phyloP scores from a whole-genome alignment of 2,888 invertebrate genomes.

The Lithophane socia region DNA sequence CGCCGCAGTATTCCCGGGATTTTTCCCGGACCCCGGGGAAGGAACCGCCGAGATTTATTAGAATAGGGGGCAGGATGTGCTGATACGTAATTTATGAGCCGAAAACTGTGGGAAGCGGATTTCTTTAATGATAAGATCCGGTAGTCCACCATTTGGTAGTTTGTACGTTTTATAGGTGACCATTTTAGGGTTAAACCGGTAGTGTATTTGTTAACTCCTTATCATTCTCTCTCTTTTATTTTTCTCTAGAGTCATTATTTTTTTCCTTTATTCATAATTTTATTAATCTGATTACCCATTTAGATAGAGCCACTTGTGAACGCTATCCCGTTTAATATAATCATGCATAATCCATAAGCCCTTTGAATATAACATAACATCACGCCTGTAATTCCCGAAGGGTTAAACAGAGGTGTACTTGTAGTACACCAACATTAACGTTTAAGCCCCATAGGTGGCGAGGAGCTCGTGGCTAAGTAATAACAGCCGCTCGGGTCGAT shows the following conservation, averaged over 20 bases:
- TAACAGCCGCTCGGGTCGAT: too few species aligned
- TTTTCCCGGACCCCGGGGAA: conserved; percentile 64
- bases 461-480: too few species aligned
- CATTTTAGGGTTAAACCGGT: conserved; percentile 42
- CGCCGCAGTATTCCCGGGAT: conserved; percentile 63
- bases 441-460: too few species aligned
- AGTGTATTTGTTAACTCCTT: conserved; percentile 18
- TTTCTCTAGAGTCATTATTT: background rate
- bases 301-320: background rate
- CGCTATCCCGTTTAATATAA: background rate
- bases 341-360: background rate
- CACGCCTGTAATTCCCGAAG: too few species aligned
- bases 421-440: too few species aligned
- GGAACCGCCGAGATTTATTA: conserved; percentile 73
- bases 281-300: background rate
- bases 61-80: conserved; percentile 71
- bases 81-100: conserved; percentile 81
- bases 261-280: background rate
- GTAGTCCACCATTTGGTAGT: conserved; percentile 63
- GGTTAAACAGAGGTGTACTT: too few species aligned
- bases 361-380: background rate
- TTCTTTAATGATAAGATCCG: conserved; percentile 77
- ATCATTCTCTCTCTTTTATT: background rate
- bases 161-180: conserved; percentile 46
- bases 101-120: conserved; percentile 76